Percentiles rank a stretch among this genome's conserved stretches.
These are phyloP conservation scores for Danionella cerebrum DNA, from an alignment of 2,113 vertebrate genomes.

Conservation along the genomic window DNA sequence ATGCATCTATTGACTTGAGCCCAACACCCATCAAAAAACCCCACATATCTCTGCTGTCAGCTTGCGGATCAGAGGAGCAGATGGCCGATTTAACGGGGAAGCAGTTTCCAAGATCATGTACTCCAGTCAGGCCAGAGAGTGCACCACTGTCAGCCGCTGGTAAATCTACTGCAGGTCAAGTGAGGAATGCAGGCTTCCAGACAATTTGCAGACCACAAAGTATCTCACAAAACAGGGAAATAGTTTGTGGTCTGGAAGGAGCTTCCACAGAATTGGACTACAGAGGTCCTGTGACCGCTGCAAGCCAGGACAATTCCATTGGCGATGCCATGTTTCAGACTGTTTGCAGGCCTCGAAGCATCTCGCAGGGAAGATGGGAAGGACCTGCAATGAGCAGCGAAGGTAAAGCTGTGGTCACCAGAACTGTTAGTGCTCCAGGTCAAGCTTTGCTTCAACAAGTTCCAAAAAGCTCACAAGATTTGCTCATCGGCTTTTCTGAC, in stretches of 20 bases:
- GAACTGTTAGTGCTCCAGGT: slow-evolving; percentile 51
- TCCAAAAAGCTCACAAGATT: slow-evolving; percentile 61
- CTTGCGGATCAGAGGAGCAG: slow-evolving; percentile 48
- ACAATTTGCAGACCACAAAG: slow-evolving; percentile 64
- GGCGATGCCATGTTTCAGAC: slow-evolving; percentile 27
- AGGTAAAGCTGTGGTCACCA: slow-evolving; percentile 10
- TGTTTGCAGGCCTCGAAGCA: slow-evolving; percentile 23
- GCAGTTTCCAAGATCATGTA: slow-evolving; percentile 58
- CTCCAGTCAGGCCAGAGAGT: slow-evolving; percentile 65
- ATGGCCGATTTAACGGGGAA: slow-evolving; percentile 48
- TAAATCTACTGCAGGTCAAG: slow-evolving; percentile 60
- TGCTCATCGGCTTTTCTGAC: slow-evolving; percentile 55
- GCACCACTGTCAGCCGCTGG: slow-evolving; percentile 60
- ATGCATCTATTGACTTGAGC: slow-evolving; percentile 70
- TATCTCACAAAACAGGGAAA: slow-evolving; percentile 69
- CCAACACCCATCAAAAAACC: slow-evolving; percentile 82
- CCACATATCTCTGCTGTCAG: slow-evolving; percentile 71
- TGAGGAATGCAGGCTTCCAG: slow-evolving; percentile 62
- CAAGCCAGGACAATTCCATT: slow-evolving; percentile 31
- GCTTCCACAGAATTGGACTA: slow-evolving; percentile 69
- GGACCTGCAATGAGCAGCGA: slow-evolving; percentile 6
- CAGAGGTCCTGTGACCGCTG: slow-evolving; percentile 52
- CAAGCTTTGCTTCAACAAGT: slow-evolving; percentile 73
- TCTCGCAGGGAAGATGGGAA: slow-evolving; percentile 35
- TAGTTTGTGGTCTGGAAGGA: slow-evolving; percentile 58